Conservation (phyloP, 2,888 invertebrate species). For the Chironomus tentans region DNA sequence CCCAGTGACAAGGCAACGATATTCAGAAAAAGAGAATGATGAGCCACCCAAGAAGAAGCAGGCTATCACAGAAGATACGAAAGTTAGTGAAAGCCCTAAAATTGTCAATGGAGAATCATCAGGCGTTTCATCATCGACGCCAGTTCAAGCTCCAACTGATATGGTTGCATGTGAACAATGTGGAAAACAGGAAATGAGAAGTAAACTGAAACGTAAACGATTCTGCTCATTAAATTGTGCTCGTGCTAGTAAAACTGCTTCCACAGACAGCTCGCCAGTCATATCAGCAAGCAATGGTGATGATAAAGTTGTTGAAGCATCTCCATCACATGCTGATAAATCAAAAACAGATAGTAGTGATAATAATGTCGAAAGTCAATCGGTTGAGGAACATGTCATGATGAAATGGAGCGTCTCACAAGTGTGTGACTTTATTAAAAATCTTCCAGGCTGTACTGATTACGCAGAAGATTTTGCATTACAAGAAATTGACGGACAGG, state of each 20-base stretch:
- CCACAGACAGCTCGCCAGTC: conserved; percentile 7
- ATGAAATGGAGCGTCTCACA: conserved; percentile 61
- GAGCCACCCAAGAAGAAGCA: conserved; percentile 61
- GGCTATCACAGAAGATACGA: background rate
- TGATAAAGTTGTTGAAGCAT: background rate
- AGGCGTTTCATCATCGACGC: conserved; percentile 8
- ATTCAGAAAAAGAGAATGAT: conserved; percentile 54
- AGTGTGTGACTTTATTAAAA: conserved; percentile 81
- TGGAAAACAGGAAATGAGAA: conserved; percentile 53
- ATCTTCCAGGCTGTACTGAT: conserved; percentile 79
- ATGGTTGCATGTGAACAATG: conserved; percentile 59
- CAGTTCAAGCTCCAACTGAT: conserved; percentile 32
- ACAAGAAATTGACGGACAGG: conserved; percentile 95
- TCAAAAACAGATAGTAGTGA: conserved; percentile 29
- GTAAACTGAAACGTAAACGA: conserved; percentile 64
- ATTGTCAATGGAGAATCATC: conserved; percentile 23
- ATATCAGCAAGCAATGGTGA: background rate
- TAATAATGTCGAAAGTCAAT: conserved; percentile 5
- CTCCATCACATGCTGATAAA: conserved; percentile 6
- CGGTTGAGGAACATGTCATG: conserved; percentile 32
- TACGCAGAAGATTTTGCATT: conserved; percentile 91
- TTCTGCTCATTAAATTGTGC: conserved; percentile 69
- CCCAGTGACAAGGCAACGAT: conserved; percentile 58
- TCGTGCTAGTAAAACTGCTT: conserved; percentile 30
- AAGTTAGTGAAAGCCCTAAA: conserved; percentile 33